Percentiles rank a stretch among this genome's conserved stretches.
These are phyloP conservation scores for Lepidurus packardi DNA, from an alignment of 1,140 invertebrate genomes.

Conservation along the genomic window DNA sequence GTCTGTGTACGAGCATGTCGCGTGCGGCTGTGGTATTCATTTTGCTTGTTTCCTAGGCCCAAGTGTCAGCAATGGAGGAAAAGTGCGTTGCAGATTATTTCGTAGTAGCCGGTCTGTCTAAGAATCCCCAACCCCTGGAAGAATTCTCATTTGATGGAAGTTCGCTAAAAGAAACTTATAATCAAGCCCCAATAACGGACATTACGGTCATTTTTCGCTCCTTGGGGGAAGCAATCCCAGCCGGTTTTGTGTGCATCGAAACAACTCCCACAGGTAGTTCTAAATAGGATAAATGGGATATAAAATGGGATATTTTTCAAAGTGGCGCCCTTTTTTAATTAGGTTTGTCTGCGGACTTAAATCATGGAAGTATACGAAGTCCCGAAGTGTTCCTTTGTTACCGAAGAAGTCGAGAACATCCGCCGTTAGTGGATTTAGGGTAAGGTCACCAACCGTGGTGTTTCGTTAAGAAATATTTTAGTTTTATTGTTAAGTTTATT, in stretches of 20 bases:
- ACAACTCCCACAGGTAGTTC: constrained; percentile 65
- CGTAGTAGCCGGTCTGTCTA: constrained; percentile 89
- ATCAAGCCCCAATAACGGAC: constrained; percentile 89
- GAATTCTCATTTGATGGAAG: constrained; percentile 73
- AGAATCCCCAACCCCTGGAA: constrained; percentile 68
- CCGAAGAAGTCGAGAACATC: constrained; percentile 83
- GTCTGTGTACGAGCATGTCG: not conserved
- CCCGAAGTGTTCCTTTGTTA: constrained; percentile 91
- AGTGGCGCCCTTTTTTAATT: constrained; percentile 32
- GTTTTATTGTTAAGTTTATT: too few relatives aligned
- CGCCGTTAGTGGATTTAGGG: constrained; percentile 96
- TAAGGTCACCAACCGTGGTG: constrained; percentile 46
- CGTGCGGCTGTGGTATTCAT: not conserved
- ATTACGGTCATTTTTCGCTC: constrained; percentile 83
- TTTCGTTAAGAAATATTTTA: too few relatives aligned
- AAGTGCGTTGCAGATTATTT: constrained; percentile 74
- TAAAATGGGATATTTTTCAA: not conserved
- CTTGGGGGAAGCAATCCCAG: constrained; percentile 75
- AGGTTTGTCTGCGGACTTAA: constrained; percentile 82
- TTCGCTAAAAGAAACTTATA: constrained; percentile 62
- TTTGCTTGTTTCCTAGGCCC: not conserved
- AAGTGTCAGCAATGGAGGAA: constrained; percentile 43
- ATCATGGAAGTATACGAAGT: constrained; percentile 91
- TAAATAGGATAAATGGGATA: too few relatives aligned
- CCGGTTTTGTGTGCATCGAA: constrained; percentile 74